These are phyloP conservation scores for Eudyptes chrysolophus DNA, from an alignment of 2,113 vertebrate species.

Conservation along the genomic window DNA sequence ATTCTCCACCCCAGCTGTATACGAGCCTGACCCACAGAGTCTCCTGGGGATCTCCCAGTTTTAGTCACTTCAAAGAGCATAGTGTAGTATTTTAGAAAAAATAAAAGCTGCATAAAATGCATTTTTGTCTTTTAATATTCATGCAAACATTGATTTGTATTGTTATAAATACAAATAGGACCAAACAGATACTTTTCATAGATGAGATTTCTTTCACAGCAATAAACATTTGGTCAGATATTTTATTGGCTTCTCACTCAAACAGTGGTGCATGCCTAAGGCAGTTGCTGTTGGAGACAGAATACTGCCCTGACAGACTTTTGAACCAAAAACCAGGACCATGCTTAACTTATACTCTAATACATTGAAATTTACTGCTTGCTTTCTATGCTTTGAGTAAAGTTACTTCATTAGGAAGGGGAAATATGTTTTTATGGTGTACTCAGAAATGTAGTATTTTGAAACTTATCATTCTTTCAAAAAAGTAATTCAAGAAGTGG, in stretches of 20 bases:
- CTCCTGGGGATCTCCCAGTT: background rate
- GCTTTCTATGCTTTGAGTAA: background rate
- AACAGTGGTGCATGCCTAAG: background rate
- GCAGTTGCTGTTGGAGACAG: background rate
- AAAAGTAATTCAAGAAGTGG: background rate
- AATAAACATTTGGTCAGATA: background rate
- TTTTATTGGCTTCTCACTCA: background rate
- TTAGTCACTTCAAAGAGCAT: background rate
- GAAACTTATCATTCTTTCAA: background rate
- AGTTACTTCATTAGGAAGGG: conserved; percentile 8
- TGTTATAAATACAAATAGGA: background rate
- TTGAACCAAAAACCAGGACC: background rate
- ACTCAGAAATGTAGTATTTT: background rate
- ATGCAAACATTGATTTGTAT: background rate
- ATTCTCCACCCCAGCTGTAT: background rate
- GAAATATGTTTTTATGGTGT: background rate
- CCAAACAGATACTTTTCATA: background rate
- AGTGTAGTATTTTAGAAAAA: background rate
- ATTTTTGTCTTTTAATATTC: background rate
- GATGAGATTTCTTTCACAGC: background rate
- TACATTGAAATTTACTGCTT: conserved; percentile 7
- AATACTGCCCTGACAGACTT: background rate
- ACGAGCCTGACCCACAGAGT: background rate
- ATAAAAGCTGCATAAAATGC: background rate
- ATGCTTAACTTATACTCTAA: background rate